Conservation (phyloP, 2,888 invertebrate species). For the Euzetes globulus region DNA sequence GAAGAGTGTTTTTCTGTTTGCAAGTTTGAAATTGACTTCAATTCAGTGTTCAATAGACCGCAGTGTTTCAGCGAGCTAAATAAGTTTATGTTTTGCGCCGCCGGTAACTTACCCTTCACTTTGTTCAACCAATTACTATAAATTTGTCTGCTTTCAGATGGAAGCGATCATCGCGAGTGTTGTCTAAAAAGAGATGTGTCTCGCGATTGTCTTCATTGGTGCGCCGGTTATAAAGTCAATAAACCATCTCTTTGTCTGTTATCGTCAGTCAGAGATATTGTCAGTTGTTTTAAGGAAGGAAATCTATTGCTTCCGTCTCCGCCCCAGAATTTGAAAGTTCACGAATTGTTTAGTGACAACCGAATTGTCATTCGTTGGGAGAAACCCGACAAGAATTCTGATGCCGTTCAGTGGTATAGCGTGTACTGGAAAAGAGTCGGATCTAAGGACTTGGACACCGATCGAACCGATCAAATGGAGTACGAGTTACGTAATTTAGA, state of each 20-base stretch:
- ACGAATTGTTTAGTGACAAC: constrained; percentile 30
- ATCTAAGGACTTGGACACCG: constrained; percentile 37
- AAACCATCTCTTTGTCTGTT: constrained; percentile 62
- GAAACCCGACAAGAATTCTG: constrained; percentile 69
- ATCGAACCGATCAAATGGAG: constrained; percentile 38
- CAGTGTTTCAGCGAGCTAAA: constrained; percentile 75
- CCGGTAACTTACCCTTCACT: constrained; percentile 51
- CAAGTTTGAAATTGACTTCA: constrained; percentile 44
- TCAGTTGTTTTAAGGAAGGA: constrained; percentile 72
- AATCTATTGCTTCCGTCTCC: constrained; percentile 68
- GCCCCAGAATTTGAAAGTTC: constrained; percentile 56
- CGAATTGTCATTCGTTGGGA: constrained; percentile 59
- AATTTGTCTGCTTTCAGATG: constrained; percentile 57
- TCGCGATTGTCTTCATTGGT: constrained; percentile 71
- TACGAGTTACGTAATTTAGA: constrained; percentile 54
- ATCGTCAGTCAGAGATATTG: constrained; percentile 64
- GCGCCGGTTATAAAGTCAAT: constrained; percentile 65
- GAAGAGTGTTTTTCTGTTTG: constrained; percentile 72
- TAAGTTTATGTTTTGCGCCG: constrained; percentile 76
- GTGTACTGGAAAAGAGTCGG: constrained; percentile 61
- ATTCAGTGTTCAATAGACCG: constrained; percentile 68
- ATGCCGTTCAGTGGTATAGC: constrained; percentile 70
- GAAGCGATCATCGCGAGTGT: constrained; percentile 72
- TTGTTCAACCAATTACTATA: background rate
- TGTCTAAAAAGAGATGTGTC: constrained; percentile 73